A percentile compares a stretch with the other conserved stretches of the same genome.
These are phyloP conservation scores for Mormyrus hasselquistii DNA, from an alignment of 2,797 vertebrate genomes.

Conservation along the genomic window DNA sequence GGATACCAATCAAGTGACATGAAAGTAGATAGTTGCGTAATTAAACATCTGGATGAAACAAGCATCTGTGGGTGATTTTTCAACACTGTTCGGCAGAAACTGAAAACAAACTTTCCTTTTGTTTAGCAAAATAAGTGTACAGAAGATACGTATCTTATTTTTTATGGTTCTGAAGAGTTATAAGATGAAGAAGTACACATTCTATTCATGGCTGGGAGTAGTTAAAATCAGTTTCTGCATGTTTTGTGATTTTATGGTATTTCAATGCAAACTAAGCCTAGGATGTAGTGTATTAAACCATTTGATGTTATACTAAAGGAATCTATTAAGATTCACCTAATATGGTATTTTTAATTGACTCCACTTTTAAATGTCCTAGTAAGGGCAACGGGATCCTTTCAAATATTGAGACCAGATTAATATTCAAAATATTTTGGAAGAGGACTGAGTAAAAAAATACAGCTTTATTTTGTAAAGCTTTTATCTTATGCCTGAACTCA, in stretches of 20 bases:
- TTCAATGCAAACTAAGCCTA: conserved; percentile 35
- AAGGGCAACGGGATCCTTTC: conserved; percentile 41
- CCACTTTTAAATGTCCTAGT: conserved; percentile 43
- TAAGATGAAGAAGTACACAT: conserved; percentile 44
- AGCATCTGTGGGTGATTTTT: conserved; percentile 46
- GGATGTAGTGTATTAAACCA: conserved; percentile 49
- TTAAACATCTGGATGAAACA: conserved; percentile 35
- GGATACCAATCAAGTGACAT: conserved; percentile 27
- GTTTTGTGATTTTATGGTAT: conserved; percentile 53
- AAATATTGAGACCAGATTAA: conserved; percentile 55
- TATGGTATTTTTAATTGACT: conserved; percentile 47
- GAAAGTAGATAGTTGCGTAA: conserved; percentile 27
- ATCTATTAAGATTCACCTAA: conserved; percentile 53
- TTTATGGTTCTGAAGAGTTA: conserved; percentile 34
- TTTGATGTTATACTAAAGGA: conserved; percentile 59
- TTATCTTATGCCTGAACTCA: not conserved
- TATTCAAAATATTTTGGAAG: conserved; percentile 24
- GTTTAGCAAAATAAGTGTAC: not conserved
- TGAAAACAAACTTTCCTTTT: conserved; percentile 4
- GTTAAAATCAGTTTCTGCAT: conserved; percentile 53
- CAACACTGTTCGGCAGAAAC: conserved; percentile 34
- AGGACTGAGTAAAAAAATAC: not conserved
- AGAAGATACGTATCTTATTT: conserved; percentile 32
- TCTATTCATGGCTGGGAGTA: conserved; percentile 41
- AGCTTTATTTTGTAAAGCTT: not conserved